Base-by-base conservation (phyloP, 1,140 invertebrate genomes). In the Mamestra configurata region DNA sequence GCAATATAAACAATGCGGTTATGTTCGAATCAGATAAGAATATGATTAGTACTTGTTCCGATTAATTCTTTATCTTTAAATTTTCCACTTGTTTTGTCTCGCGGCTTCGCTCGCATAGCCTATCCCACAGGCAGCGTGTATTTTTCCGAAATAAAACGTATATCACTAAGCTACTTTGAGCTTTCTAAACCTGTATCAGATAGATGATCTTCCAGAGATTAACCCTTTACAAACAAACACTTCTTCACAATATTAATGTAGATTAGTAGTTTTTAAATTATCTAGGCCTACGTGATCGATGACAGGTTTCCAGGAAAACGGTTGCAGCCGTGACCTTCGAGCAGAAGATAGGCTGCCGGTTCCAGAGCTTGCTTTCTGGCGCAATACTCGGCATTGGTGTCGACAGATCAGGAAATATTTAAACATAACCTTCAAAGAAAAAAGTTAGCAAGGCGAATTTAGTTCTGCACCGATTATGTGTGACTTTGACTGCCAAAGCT, bases 311-410 rank as follows among this genome's bases (percentile, higher is more conserved):
- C 78, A 85, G 84, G 79, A 84, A 84, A 71, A 46, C 20, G 20
- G 53, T 77, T 68, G 78, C 55, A 77, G 59, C 53, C 11, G 8
- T 53, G 76, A 81, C 79, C 84, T 81, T 83, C 43, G 24, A 10
- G 8, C 11, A 37, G 76, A 82, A 82, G 80, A 79, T 46, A 20
- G 51, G 35, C 27, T 73, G 72, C 61, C 57, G 77, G 80, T 83
- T 85, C 82, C 84, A 85, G 84, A 85, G 61, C 64, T 27, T 80
- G 82, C 77, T 66, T 81, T 83, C 84, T 85, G 82, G 84, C 82
- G 84, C 80, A 85, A 85, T 80, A 82, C 71, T 59, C 43, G 73
- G 61, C 80, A 82, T 82, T 72, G 76, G 53, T 85, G 75, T 83
- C 84, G 79, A 82, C 84, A 85, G 61, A 83, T 70, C 78, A 82